Base-by-base conservation (phyloP, 2,888 invertebrate species). In the Cerastoderma edule region DNA sequence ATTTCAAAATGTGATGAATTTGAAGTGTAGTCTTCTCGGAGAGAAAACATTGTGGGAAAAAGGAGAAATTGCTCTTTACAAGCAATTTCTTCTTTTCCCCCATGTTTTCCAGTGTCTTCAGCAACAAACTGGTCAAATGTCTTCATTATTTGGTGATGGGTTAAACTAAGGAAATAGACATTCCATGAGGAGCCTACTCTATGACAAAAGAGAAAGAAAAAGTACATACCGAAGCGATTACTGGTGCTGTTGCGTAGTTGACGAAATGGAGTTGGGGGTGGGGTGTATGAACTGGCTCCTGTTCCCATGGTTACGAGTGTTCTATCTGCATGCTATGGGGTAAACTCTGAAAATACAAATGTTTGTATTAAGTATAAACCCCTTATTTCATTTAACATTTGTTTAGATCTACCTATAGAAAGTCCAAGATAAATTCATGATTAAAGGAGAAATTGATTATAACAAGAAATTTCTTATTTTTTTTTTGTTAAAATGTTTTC, bases 201-300 rank as follows among this genome's bases (percentile, higher is more conserved):
- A n/a, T n/a, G n/a, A n/a, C n/a, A n/a, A n/a, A n/a, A n/a, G n/a
- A n/a, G n/a, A n/a, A n/a, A n/a, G n/a, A n/a, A n/a, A n/a, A n/a
- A n/a, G n/a, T n/a, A n/a, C n/a, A n/a, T n/a, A n/a, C n/a, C n/a
- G n/a, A n/a, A n/a, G n/a, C n/a, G 46, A 3, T 33, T 60, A n/a
- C 24, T 35, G 24, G 30, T 60, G 48, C 67, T 69, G 60, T 50
- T 56, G 2, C 74, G 46, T n/a, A 78, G 22, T n/a, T 75, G 56
- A 46, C 81, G 63, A 35, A 78, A 57, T 5, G 81, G 81, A 19
- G 81, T 77, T 6, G 81, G 78, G 19, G 81, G 81, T 4, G 81
- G 81, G 16, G 75, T 81, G 57, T 81, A 81, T 27, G 81, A 81
- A 33, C 81, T 81, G 1, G 78, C 81, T 24, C 81, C 81, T 33